A percentile compares a stretch with the other conserved stretches of the same genome.
Conservation (phyloP, 2,888 invertebrate genomes). For the Auanema freiburgensis region DNA sequence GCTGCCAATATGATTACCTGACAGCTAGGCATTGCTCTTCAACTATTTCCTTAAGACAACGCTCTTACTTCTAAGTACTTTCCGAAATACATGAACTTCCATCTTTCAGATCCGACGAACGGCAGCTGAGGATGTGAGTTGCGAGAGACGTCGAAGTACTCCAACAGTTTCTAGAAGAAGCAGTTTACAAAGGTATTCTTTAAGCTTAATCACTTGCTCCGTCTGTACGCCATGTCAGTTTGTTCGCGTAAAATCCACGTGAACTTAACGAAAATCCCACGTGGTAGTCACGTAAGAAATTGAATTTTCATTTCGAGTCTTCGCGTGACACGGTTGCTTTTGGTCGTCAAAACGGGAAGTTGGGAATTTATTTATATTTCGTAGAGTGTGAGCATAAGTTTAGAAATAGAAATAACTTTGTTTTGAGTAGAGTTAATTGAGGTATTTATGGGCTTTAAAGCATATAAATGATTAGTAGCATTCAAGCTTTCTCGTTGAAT, state of each 20-base stretch:
- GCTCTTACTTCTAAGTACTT: not conserved
- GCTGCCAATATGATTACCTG: not conserved
- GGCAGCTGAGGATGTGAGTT: constrained; percentile 48
- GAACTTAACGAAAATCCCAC: no score
- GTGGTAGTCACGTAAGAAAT: no score
- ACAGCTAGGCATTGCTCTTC: not conserved
- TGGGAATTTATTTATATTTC: no score
- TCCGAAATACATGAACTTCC: not conserved
- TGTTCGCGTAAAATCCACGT: no score
- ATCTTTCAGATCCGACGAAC: constrained; percentile 40
- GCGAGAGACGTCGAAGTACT: constrained; percentile 57
- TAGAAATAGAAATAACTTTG: no score
- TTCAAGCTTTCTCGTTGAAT: no score
- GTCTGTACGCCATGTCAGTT: not conserved
- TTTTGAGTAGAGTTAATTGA: no score
- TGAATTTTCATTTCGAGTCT: not conserved
- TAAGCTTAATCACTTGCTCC: not conserved
- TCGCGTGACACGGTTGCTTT: not conserved
- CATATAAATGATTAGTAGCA: no score
- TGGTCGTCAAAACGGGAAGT: not conserved
- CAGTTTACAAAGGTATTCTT: constrained; percentile 48
- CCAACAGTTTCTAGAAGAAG: constrained; percentile 58
- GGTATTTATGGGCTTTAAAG: no score
- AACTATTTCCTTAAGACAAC: not conserved
- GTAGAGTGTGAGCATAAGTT: no score